Percentiles rank a stretch among this genome's conserved stretches.
Evolutionary conservation across 2,113 vertebrate genomes (phyloP).

Genomic region (Nesogale talazaci): DNA sequence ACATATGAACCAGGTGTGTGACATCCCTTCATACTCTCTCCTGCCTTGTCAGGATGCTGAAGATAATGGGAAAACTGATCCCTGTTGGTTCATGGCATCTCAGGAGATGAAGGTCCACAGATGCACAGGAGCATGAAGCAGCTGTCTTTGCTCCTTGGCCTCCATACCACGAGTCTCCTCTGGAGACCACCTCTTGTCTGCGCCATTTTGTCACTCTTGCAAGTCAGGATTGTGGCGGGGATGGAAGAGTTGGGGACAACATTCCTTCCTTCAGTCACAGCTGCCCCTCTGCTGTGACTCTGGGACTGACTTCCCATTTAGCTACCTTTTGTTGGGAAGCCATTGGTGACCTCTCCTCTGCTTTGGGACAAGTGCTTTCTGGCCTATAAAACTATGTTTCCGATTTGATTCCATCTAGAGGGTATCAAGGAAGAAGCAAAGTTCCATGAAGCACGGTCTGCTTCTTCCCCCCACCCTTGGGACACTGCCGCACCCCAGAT

Average conservation of each 20-base stretch:
- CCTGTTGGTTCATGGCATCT: background rate
- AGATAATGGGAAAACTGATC: background rate
- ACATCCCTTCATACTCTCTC: background rate
- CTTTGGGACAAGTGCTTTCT: background rate
- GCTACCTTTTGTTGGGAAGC: background rate
- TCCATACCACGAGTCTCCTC: background rate
- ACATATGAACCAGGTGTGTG: background rate
- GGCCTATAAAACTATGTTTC: background rate
- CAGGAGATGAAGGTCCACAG: background rate
- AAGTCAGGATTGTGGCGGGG: background rate
- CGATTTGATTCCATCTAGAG: background rate
- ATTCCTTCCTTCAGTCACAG: background rate
- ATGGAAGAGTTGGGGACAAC: background rate
- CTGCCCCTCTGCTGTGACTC: background rate
- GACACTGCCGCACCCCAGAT: background rate
- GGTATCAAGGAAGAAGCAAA: background rate
- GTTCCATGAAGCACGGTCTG: background rate
- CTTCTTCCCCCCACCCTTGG: background rate
- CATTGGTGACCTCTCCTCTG: background rate
- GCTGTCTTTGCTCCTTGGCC: background rate
- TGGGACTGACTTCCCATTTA: background rate
- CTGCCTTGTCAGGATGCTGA: background rate
- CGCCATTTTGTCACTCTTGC: background rate
- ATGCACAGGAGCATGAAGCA: rapidly evolving
- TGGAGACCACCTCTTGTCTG: background rate